phyloP scores from a whole-genome alignment of 2,797 vertebrate species.

The Darevskia nairensis region DNA sequence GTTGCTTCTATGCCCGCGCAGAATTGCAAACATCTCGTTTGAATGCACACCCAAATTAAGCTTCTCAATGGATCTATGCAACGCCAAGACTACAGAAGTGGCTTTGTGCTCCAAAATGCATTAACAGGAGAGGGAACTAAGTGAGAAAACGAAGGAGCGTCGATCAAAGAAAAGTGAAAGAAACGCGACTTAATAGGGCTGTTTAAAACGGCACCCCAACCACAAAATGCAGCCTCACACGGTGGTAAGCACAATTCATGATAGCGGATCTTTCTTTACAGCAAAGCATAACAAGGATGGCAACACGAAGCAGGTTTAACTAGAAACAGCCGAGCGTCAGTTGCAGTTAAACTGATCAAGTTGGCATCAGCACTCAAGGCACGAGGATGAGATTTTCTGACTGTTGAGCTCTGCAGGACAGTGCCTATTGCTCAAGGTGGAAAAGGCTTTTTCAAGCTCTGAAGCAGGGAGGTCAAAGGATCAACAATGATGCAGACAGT shows the following conservation, averaged over 20 bases:
- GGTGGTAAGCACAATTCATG: neutral
- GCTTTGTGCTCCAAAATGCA: conserved; percentile 4
- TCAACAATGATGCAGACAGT: conserved; percentile 33
- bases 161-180: neutral
- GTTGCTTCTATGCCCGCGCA: neutral
- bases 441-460: conserved; percentile 60
- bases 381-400: conserved; percentile 58
- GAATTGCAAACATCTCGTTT: neutral
- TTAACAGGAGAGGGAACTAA: neutral
- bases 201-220: neutral
- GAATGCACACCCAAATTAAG: conserved; percentile 1
- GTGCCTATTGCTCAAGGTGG: conserved; percentile 68
- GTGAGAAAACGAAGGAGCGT: conserved; percentile 12
- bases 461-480: conserved; percentile 60
- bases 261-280: neutral
- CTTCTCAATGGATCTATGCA: neutral
- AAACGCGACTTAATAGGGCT: neutral
- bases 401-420: conserved; percentile 54
- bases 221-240: neutral
- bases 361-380: conserved; percentile 9
- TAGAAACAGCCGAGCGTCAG: conserved; percentile 39
- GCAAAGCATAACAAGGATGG: neutral
- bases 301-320: conserved; percentile 20
- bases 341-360: conserved; percentile 41
- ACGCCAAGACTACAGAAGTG: conserved; percentile 9